Base-by-base conservation (phyloP, 2,113 vertebrate genomes). In the Choloepus hoffmanni region DNA sequence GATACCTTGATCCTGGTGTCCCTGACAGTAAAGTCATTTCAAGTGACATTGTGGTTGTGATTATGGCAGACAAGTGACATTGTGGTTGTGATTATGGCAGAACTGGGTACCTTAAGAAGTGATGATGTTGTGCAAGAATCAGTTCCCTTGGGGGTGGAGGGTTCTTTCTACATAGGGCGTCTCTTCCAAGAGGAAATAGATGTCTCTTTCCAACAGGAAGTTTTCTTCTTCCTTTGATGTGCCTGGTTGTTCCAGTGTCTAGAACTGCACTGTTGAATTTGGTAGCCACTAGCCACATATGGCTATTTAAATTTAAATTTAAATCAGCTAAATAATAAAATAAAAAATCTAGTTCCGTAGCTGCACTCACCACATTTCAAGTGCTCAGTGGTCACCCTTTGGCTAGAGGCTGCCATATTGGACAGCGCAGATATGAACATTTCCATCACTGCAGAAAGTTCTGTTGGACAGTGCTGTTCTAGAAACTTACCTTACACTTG, bases 261-360 rank as follows among this genome's bases (percentile, higher is more conserved):
- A 92, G 58, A 92, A 58, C 48, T 77, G 12, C n/a, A 2, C 76
- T 33, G 4, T 58, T 45, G 45, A 87, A 45, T 68, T 78, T 19
- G 50, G 48, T 36, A 36, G 48, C 48, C 48, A 50, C 48, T 50
- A 50, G 48, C 48, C 48, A 50, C 48, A 50, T 50, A 11, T 50
- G 48, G 48, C 48, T 50, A 50, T 50, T 50, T 50, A 50, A 50
- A 36, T 36, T 36, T 36, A 36, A 36, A 95, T 93, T 92, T 95
- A 95, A 93, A 82, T 93, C 50, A 92, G 5, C 58, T 67, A 65
- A 94, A 65, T 33, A 88, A 53, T n/a, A 78, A 43, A 73, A 36
- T 48, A 70, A 33, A 58, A 94, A 90, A 76, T 24, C 79, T 50
- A 36, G 67, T 65, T 90, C 53, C 23, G 11, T 50, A 50, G 48